Percentiles rank a stretch among this genome's conserved stretches.
Conservation (phyloP, 1,140 invertebrate genomes). For the Drosophila nigromelanica region DNA sequence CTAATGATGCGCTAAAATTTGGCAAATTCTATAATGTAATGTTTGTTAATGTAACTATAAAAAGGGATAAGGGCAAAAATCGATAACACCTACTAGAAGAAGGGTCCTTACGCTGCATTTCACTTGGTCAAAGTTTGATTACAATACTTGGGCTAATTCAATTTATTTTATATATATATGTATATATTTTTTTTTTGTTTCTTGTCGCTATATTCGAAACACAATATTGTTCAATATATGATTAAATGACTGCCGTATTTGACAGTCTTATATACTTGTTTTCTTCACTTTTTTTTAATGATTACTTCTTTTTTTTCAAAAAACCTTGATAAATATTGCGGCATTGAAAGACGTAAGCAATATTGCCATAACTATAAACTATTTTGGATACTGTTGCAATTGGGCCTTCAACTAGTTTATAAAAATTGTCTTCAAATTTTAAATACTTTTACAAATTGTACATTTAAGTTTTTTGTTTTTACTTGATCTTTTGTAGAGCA, state of each 20-base stretch:
- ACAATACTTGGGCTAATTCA: conserved; percentile 44
- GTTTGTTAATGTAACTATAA: conserved; percentile 35
- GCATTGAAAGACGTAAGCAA: conserved; percentile 16
- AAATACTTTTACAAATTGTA: conserved; percentile 52
- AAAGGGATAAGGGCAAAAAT: conserved; percentile 54
- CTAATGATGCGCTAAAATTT: conserved; percentile 69
- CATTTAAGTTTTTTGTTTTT: conserved; percentile 18
- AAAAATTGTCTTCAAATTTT: conserved; percentile 63
- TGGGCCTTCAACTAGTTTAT: conserved; percentile 44
- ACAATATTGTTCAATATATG: conserved; percentile 40
- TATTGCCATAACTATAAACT: conserved; percentile 26
- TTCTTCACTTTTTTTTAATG: too few relatives aligned
- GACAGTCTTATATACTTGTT: conserved; percentile 29
- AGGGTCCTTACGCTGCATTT: conserved; percentile 52
- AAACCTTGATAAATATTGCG: conserved; percentile 43
- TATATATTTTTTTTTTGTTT: conserved; percentile 5
- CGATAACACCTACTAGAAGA: conserved; percentile 50
- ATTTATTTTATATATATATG: neutral
- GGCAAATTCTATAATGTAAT: conserved; percentile 70
- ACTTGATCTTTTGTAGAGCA: conserved; percentile 12
- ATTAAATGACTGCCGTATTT: conserved; percentile 41
- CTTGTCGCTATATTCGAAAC: conserved; percentile 57
- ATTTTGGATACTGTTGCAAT: conserved; percentile 45
- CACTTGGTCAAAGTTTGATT: conserved; percentile 72
- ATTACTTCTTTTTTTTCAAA: conserved; percentile 17